A percentile compares a stretch with the other conserved stretches of the same genome.
phyloP scores from a whole-genome alignment of 2,888 invertebrate species.

The Leptothorax acervorum region DNA sequence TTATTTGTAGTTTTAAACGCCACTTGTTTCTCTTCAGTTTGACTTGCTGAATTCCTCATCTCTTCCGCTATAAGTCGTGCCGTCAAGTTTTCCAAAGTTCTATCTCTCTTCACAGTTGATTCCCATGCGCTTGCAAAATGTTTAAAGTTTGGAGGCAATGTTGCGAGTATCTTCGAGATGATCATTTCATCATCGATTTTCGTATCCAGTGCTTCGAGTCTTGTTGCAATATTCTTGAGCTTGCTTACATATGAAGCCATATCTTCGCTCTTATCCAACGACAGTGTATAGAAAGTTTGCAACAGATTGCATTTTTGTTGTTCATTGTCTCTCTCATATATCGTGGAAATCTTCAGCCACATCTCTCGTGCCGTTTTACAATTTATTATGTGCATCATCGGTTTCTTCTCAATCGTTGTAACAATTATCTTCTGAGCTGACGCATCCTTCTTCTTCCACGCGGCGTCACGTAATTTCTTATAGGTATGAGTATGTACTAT shows the following conservation, averaged over 20 bases:
- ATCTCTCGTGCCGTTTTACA: slow-evolving; percentile 1
- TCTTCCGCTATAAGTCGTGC: slow-evolving; percentile 21
- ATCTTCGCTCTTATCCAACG: neutral
- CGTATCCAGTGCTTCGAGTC: neutral
- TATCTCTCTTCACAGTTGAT: neutral
- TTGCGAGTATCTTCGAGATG: slow-evolving; percentile 31
- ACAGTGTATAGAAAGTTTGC: slow-evolving; percentile 19
- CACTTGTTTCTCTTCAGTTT: neutral
- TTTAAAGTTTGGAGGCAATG: neutral
- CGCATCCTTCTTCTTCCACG: slow-evolving; percentile 29
- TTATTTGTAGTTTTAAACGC: slow-evolving; percentile 21
- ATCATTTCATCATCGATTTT: neutral
- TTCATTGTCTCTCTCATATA: slow-evolving; percentile 15
- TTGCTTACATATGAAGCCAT: slow-evolving; percentile 13
- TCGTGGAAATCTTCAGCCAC: slow-evolving; percentile 16
- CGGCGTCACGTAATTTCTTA: neutral
- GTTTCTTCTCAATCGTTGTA: slow-evolving; percentile 15
- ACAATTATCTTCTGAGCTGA: slow-evolving; percentile 24
- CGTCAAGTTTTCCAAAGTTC: slow-evolving; percentile 17
- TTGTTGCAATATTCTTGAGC: slow-evolving; percentile 2
- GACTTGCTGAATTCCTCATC: neutral
- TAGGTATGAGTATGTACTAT: neutral
- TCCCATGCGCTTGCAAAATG: slow-evolving; percentile 37
- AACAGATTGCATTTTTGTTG: slow-evolving; percentile 25
- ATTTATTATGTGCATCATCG: slow-evolving; percentile 20